Evolutionary conservation across 2,888 invertebrate genomes (phyloP).

Genomic region (Melanotus villosus): DNA sequence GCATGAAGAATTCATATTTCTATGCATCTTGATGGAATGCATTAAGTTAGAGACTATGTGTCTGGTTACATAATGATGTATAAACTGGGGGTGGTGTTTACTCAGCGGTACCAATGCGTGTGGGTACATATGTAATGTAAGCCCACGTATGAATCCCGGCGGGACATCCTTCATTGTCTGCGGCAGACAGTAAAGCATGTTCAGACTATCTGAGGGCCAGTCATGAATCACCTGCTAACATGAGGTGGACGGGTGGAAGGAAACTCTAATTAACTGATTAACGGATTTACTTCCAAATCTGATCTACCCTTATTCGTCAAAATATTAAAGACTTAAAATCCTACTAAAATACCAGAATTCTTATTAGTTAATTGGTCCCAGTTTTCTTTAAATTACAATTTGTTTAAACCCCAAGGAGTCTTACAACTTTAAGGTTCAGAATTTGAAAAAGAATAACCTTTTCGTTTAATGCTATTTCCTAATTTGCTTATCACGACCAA

Average conservation of each 20-base stretch:
- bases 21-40: constrained; percentile 17
- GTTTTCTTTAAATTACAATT: too few relatives aligned
- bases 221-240: constrained; percentile 44
- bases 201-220: constrained; percentile 38
- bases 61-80: constrained; percentile 10
- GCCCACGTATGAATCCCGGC: constrained; percentile 39
- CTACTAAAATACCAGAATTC: too few relatives aligned
- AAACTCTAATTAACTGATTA: constrained; percentile 46
- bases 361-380: too few relatives aligned
- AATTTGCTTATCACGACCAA: too few relatives aligned
- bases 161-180: constrained; percentile 47
- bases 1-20: too few relatives aligned
- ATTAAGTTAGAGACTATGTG: not conserved
- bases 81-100: constrained; percentile 31
- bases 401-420: too few relatives aligned
- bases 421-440: too few relatives aligned
- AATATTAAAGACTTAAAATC: too few relatives aligned
- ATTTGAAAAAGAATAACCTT: too few relatives aligned
- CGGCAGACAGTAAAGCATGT: constrained; percentile 42
- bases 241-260: constrained; percentile 43
- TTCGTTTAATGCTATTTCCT: too few relatives aligned
- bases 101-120: constrained; percentile 36
- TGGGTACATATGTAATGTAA: constrained; percentile 45
- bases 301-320: constrained; percentile 10
- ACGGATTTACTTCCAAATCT: constrained; percentile 25